Evolutionary conservation across 2,888 invertebrate species (phyloP), one percentile per base, ranked within the genome.

Genomic region (Drosophila diplacantha): DNA sequence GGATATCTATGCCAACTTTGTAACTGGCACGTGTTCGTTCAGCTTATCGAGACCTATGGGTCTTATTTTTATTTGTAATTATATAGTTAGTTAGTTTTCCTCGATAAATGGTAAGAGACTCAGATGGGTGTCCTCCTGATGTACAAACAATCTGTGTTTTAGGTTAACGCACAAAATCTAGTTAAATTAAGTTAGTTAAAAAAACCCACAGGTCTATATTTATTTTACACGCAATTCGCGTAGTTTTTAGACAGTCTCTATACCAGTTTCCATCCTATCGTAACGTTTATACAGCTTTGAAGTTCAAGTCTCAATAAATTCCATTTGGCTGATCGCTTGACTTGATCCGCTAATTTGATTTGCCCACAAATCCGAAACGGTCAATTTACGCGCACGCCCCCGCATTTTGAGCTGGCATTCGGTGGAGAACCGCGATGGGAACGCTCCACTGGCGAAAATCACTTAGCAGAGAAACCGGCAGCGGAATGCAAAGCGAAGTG

Each of bases 381-480:
- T 66, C 35, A 47, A 66, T 55, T 63, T 55, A 41, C 35, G 29
- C 34, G 32, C 24, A 46, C 54, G 38, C 56, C 44, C 46, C 44
- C 65, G 37, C 65, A 44, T 35, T 44, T 41, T 6, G 16, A 32
- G 16, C 31, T 18, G 35, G 20, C 20, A 24, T 46, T 61, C 68
- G 72, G 71, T 71, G 60, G 55, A 41, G 34, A 55, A 69, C 66
- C 58, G 62, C 47, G 52, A 49, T 34, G 47, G 49, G 26, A 35
- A 46, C 64, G 83, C 74, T 83, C 54, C 75, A 72, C 54, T 71
- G 83, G 22, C 68, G 49, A 56, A 70, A 83, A 81, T 78, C 71
- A 78, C 68, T 83, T 83, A 83, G 73, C 72, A 34, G 50, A 22
- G 26, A 35, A 54, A 52, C 55, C 51, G 57, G 51, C 44, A 50